Evolutionary conservation across 2,888 invertebrate species (phyloP).

Genomic region (Stenchaetothrips biformis): DNA sequence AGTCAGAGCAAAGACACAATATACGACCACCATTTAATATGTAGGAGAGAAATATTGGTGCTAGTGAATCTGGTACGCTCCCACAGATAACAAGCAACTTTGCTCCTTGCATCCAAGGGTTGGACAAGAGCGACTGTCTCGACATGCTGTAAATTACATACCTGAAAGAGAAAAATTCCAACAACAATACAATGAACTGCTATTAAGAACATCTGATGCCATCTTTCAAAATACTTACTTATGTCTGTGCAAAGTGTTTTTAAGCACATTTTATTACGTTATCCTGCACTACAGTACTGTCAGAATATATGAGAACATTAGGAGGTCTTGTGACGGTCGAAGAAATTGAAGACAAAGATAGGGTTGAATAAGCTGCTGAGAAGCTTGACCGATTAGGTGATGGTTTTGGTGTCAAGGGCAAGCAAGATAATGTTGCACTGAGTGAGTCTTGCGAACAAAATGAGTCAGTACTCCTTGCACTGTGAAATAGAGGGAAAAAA

Average conservation of each 20-base stretch:
- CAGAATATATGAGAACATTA: slow-evolving; percentile 76
- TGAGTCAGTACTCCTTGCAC: background rate
- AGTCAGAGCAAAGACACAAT: slow-evolving; percentile 74
- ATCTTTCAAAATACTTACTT: slow-evolving; percentile 51
- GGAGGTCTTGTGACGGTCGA: slow-evolving; percentile 59
- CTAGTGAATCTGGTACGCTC: slow-evolving; percentile 60
- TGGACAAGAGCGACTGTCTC: slow-evolving; percentile 46
- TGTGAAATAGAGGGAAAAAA: background rate
- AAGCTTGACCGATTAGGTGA: background rate
- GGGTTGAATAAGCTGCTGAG: slow-evolving; percentile 4
- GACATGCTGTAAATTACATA: slow-evolving; percentile 49
- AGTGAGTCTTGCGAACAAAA: slow-evolving; percentile 6
- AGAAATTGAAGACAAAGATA: slow-evolving; percentile 26
- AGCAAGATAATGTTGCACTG: background rate
- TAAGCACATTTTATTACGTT: slow-evolving; percentile 66
- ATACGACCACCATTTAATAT: slow-evolving; percentile 68
- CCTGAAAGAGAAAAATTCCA: slow-evolving; percentile 40
- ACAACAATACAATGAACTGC: background rate
- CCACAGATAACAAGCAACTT: slow-evolving; percentile 74
- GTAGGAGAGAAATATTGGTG: slow-evolving; percentile 64
- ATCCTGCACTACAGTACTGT: slow-evolving; percentile 67
- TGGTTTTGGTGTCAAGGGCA: background rate
- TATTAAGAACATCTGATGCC: background rate
- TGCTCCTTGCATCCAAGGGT: slow-evolving; percentile 62
- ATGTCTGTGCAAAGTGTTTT: slow-evolving; percentile 63